Evolutionary conservation across 2,888 invertebrate genomes (phyloP), one percentile per base, ranked within the genome.

Genomic region (Hydropsyche betteni): DNA sequence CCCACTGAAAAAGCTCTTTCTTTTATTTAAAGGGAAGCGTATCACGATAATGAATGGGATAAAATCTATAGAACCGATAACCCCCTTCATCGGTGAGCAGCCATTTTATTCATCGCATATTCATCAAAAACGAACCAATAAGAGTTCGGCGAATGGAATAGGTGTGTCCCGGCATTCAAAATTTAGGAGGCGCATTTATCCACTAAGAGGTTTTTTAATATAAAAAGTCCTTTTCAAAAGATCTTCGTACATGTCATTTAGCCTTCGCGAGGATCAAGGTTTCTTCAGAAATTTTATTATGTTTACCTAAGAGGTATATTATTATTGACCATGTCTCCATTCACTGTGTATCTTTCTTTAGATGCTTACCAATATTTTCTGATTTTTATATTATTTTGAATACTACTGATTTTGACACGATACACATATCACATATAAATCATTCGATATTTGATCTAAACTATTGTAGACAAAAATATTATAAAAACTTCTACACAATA

Each of bases 41-140:
- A 58, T 58, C 58, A 58, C 58, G 58, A 58, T 58, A 53, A 70
- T 70, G 70, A 70, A 70, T 70, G 53, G 70, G n/a, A 53, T n/a
- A 70, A 70, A 70, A 70, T 70, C 52, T 70, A 52, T 70, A 53
- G 52, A 70, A 16, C 51, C 53, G 53, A 53, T 70, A 70, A 24
- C 70, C 70, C 70, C 53, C 34, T 70, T 34, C 69, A 5, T 69
- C 44, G 12, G 16, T 58, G 58, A 24, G 58, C 58, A 16, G 58
- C 58, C 58, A 58, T 58, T 70, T 70, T 70, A 70, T 70, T 70
- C 52, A 70, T 70, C 24, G 12, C 69, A 51, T 24, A 69, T 69
- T 69, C 69, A 69, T 69, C 69, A 69, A 51, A 34, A 70, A 53
- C 16, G 74, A 58, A 74, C 77, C 77, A 77, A 77, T 77, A 75